Conservation (phyloP, 1,140 invertebrate genomes). For the Holotrichia oblita region DNA sequence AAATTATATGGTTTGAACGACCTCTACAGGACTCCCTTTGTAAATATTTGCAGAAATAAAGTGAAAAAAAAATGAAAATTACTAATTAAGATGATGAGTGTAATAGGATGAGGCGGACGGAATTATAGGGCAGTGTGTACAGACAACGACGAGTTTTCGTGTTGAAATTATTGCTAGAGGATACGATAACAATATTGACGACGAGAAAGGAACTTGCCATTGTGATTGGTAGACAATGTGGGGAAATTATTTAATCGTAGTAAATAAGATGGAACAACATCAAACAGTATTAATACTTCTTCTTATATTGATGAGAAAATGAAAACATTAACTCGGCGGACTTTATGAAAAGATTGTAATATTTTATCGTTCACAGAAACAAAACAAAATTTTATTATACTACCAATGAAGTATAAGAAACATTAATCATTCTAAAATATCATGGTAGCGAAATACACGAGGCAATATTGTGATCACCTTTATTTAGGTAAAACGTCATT, state of each 20-base stretch:
- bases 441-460: too few relatives aligned
- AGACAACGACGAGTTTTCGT: constrained; percentile 41
- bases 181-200: background rate
- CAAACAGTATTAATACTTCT: background rate
- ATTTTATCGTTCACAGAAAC: too few relatives aligned
- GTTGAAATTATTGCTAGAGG: background rate
- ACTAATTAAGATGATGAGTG: constrained; percentile 40
- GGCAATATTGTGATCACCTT: too few relatives aligned
- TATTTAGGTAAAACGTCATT: too few relatives aligned
- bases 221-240: constrained; percentile 2
- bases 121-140: constrained; percentile 27
- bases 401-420: too few relatives aligned
- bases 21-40: constrained; percentile 42
- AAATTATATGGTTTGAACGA: constrained; percentile 37
- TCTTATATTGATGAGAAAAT: background rate
- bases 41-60: constrained; percentile 49
- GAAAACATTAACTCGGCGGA: background rate
- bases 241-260: constrained; percentile 27
- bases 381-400: too few relatives aligned
- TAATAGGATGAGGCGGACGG: constrained; percentile 30
- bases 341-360: background rate
- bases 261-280: background rate
- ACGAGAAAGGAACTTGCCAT: background rate
- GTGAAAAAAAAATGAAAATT: constrained; percentile 15
- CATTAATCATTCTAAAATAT: too few relatives aligned